Evolutionary conservation across 2,888 invertebrate species (phyloP), one percentile per base, ranked within the genome.

Genomic region (Pinctada fucata): DNA sequence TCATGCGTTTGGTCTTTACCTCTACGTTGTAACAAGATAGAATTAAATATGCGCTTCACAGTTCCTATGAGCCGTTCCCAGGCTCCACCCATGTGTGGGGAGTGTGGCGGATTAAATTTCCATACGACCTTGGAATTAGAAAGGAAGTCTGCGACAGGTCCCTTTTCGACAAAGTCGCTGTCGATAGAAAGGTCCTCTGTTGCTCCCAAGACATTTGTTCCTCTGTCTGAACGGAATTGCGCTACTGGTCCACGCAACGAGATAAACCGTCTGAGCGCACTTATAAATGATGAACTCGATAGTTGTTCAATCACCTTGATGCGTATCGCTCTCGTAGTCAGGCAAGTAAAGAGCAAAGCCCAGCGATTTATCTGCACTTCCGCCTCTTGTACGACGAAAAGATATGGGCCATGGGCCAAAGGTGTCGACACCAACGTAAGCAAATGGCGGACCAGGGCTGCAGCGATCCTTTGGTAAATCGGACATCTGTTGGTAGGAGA

Each of bases 271-370:
- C 68, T 77, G 0, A 63, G 5, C 1, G 75, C 79, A 65, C 79
- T 82, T 52, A 82, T 83, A 64, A 81, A 83, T 16, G 80, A 66
- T 3, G 77, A 77, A 13, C 75, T 66, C 8, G 47, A 52, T 65
- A 83, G 63, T 10, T 79, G 75, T 68, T 82, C 76, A 0, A 79
- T 52, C 13, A 81, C 66, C 63, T 82, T 80, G 6, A 79, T 71
- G 74, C 80, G 82, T 8, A 82, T 71, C 3, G 80, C 80, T 63
- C 79, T 65, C 2, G 71, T 47, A 10, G 67, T 71, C 10, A 81
- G 69, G 58, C 82, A 82, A 3, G 79, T 79, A 52, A 78, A 83
- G 3, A 83, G 13, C 6, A 73, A 64, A 10, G 75, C 80, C 80
- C 82, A 82, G 2, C 82, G 71, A 72, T 74, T 82, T 66, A 1